Percentiles rank a stretch among this genome's conserved stretches.
These are phyloP conservation scores for Empis stercorea DNA, from an alignment of 2,888 invertebrate species.

Conservation along the genomic window DNA sequence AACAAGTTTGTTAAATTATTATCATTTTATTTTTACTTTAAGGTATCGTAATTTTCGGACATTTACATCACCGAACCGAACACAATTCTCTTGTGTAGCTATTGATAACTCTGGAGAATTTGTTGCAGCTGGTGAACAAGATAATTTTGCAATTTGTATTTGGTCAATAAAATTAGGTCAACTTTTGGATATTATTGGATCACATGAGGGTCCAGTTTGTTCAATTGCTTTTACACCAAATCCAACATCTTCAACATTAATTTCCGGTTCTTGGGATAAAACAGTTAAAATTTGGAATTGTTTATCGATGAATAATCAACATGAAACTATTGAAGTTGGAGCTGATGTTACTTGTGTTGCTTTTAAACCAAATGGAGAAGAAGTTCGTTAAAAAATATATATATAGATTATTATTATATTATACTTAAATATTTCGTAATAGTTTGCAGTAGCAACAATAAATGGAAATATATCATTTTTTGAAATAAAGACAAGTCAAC, in stretches of 20 bases:
- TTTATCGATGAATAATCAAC: slow-evolving; percentile 63
- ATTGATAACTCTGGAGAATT: slow-evolving; percentile 85
- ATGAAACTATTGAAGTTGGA: slow-evolving; percentile 65
- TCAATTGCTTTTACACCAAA: slow-evolving; percentile 68
- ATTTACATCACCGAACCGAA: slow-evolving; percentile 78
- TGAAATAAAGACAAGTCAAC: slow-evolving; percentile 53
- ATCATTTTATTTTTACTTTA: not conserved
- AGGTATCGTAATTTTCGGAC: slow-evolving; percentile 98
- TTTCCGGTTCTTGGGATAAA: slow-evolving; percentile 91
- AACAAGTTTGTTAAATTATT: too few species aligned
- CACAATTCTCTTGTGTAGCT: slow-evolving; percentile 83
- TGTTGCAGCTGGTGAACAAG: slow-evolving; percentile 88
- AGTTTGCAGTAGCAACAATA: slow-evolving; percentile 82
- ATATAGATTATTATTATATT: too few species aligned
- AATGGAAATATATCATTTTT: slow-evolving; percentile 78
- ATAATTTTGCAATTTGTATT: slow-evolving; percentile 87
- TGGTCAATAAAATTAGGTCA: slow-evolving; percentile 93
- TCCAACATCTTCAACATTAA: slow-evolving; percentile 57
- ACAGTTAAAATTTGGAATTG: slow-evolving; percentile 86
- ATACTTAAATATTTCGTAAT: too few species aligned
- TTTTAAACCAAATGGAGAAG: slow-evolving; percentile 81
- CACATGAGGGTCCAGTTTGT: slow-evolving; percentile 88
- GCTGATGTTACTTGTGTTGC: slow-evolving; percentile 74
- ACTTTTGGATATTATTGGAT: slow-evolving; percentile 77
- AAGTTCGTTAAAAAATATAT: too few species aligned